A percentile compares a stretch with the other conserved stretches of the same genome.
phyloP scores from a whole-genome alignment of 2,113 vertebrate genomes.

The Hypanus sabinus region DNA sequence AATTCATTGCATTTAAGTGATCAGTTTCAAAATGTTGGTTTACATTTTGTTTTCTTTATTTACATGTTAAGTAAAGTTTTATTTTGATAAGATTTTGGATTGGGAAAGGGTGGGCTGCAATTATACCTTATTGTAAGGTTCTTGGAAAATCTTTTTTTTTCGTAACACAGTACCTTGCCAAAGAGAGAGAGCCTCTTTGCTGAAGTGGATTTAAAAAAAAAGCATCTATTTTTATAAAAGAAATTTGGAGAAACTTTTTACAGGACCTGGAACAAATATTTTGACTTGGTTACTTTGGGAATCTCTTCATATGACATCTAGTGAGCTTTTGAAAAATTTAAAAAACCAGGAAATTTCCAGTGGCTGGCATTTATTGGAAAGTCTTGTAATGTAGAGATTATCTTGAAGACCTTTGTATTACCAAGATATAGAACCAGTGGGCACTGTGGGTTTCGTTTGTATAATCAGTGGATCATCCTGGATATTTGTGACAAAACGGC shows the following conservation, averaged over 20 bases:
- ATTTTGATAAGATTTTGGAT: constrained; percentile 72
- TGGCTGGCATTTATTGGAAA: constrained; percentile 77
- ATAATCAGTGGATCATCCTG: constrained; percentile 77
- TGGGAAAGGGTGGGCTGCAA: constrained; percentile 80
- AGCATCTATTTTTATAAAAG: constrained; percentile 98
- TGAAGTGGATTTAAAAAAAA: constrained; percentile 85
- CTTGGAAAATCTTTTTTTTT: constrained; percentile 86
- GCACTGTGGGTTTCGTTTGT: constrained; percentile 84
- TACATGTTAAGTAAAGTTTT: constrained; percentile 64
- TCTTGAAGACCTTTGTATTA: constrained; percentile 88
- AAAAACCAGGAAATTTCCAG: constrained; percentile 83
- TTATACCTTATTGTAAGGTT: constrained; percentile 90
- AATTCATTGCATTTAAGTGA: constrained; percentile 55
- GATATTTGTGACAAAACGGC: constrained; percentile 65
- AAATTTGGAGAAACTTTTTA: constrained; percentile 99
- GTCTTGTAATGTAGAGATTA: constrained; percentile 81
- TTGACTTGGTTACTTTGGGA: constrained; percentile 99
- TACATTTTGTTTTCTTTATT: constrained; percentile 67
- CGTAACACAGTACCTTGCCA: constrained; percentile 98
- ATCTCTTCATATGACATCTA: constrained; percentile 98
- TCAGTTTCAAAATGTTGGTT: constrained; percentile 54
- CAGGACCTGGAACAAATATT: constrained; percentile 99
- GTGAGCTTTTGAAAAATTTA: constrained; percentile 92
- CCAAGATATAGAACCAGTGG: constrained; percentile 69
- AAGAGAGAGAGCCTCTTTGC: constrained; percentile 99